Percentiles rank a stretch among this genome's conserved stretches.
phyloP scores from a whole-genome alignment of 2,888 invertebrate genomes.

The Strigamia transsilvanica region DNA sequence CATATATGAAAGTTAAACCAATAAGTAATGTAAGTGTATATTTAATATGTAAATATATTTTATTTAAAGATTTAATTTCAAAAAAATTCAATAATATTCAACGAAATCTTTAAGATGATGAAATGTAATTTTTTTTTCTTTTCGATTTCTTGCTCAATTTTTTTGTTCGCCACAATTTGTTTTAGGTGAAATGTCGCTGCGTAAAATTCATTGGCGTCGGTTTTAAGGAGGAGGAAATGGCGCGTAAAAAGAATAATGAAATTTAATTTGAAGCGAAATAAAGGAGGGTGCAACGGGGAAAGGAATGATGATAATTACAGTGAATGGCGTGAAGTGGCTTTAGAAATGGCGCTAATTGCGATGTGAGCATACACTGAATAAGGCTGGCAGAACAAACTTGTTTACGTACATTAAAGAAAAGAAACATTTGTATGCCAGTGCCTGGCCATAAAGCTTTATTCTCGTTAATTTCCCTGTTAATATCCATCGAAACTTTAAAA shows the following conservation, averaged over 20 bases:
- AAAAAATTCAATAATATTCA: no score
- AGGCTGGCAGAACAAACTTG: neutral
- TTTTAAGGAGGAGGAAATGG: slow-evolving; percentile 15
- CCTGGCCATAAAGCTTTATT: neutral
- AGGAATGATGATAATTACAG: slow-evolving; percentile 31
- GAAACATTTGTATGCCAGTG: neutral
- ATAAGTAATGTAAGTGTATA: no score
- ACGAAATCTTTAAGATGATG: no score
- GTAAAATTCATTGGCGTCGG: neutral
- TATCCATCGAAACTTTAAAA: neutral
- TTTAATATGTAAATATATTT: no score
- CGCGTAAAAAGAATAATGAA: slow-evolving; percentile 35
- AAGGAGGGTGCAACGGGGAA: slow-evolving; percentile 6
- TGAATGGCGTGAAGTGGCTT: slow-evolving; percentile 30
- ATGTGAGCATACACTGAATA: neutral
- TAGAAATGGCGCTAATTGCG: slow-evolving; percentile 24
- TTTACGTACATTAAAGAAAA: neutral
- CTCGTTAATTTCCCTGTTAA: neutral
- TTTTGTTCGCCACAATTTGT: neutral
- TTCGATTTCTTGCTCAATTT: neutral
- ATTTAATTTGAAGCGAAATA: neutral
- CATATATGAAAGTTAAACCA: no score
- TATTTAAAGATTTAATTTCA: no score
- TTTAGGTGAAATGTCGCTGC: slow-evolving; percentile 22
- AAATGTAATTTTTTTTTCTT: neutral